Evolutionary conservation across 1,140 invertebrate genomes (phyloP).

Genomic region (Aphelenchoides fujianensis): DNA sequence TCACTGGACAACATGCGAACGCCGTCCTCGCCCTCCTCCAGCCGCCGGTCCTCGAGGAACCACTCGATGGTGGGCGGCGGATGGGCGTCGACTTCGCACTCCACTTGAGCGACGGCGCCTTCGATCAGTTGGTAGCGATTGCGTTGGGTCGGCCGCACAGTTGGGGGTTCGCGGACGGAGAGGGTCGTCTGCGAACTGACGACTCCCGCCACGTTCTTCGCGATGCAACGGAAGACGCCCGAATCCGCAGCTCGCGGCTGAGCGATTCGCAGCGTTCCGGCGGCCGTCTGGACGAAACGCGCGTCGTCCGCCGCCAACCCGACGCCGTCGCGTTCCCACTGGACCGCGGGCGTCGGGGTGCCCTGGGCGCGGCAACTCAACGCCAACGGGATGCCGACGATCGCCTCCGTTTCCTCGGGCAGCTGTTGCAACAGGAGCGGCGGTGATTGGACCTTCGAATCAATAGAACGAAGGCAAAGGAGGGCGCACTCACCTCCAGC

Average conservation of each 20-base stretch:
- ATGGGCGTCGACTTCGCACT: conserved; percentile 6
- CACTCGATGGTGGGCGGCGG: conserved; percentile 14
- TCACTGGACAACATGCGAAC: conserved; percentile 4
- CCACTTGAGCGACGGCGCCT: not conserved
- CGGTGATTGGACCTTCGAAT: not conserved
- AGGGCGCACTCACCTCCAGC: not conserved
- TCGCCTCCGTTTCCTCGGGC: conserved; percentile 34
- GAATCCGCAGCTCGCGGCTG: conserved; percentile 7
- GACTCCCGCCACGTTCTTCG: conserved; percentile 26
- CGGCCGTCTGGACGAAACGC: not conserved
- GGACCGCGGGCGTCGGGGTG: conserved; percentile 64
- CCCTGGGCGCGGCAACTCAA: conserved; percentile 65
- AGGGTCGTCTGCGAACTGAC: not conserved
- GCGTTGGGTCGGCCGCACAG: not conserved
- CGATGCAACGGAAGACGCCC: conserved; percentile 25
- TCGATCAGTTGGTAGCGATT: conserved; percentile 11
- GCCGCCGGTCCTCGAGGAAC: not conserved
- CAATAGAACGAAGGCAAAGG: not conserved
- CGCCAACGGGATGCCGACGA: conserved; percentile 43
- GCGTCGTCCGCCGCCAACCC: not conserved
- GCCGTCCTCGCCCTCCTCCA: not conserved
- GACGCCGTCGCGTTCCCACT: conserved; percentile 62
- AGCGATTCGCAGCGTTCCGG: conserved; percentile 21
- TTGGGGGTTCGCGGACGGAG: conserved; percentile 4
- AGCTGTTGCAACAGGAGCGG: conserved; percentile 26